These are phyloP conservation scores for Andrena bicolor DNA, from an alignment of 2,888 invertebrate genomes.

Conservation along the genomic window DNA sequence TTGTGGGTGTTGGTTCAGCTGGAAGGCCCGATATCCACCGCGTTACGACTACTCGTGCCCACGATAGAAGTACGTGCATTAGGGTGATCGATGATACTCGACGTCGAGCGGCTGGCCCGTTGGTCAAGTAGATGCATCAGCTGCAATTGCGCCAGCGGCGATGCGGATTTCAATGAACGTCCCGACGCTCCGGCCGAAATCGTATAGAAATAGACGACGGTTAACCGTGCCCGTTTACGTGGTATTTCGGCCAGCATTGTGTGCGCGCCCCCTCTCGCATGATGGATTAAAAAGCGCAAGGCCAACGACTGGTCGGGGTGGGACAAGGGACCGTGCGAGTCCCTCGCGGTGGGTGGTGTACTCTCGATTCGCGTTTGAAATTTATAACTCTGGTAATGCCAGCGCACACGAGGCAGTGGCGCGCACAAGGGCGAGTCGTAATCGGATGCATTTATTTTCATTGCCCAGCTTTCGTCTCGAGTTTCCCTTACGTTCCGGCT, in stretches of 20 bases:
- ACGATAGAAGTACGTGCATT: slow-evolving; percentile 33
- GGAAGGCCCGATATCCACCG: slow-evolving; percentile 57
- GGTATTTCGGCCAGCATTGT: slow-evolving; percentile 29
- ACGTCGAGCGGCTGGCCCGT: slow-evolving; percentile 59
- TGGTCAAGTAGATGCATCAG: slow-evolving; percentile 70
- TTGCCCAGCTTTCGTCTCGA: slow-evolving; percentile 25
- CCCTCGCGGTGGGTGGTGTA: not conserved
- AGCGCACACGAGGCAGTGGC: not conserved
- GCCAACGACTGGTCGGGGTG: slow-evolving; percentile 4
- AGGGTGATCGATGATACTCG: slow-evolving; percentile 69
- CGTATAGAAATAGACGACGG: slow-evolving; percentile 51
- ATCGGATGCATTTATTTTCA: slow-evolving; percentile 33
- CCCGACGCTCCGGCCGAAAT: slow-evolving; percentile 45
- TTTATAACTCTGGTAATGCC: slow-evolving; percentile 34
- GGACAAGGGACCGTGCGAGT: not conserved
- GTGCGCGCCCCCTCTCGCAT: not conserved
- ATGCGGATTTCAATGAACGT: slow-evolving; percentile 64
- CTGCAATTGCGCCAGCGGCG: slow-evolving; percentile 59
- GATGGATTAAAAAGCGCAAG: slow-evolving; percentile 50
- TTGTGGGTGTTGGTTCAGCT: slow-evolving; percentile 53
- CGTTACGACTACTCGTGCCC: slow-evolving; percentile 33
- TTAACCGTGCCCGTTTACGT: slow-evolving; percentile 41
- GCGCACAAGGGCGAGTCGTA: slow-evolving; percentile 6
- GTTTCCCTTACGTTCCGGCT: slow-evolving; percentile 12
- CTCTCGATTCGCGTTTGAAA: slow-evolving; percentile 32